A percentile compares a stretch with the other conserved stretches of the same genome.
Evolutionary conservation across 2,888 invertebrate species (phyloP).

Genomic region (Drosophila dives): DNA sequence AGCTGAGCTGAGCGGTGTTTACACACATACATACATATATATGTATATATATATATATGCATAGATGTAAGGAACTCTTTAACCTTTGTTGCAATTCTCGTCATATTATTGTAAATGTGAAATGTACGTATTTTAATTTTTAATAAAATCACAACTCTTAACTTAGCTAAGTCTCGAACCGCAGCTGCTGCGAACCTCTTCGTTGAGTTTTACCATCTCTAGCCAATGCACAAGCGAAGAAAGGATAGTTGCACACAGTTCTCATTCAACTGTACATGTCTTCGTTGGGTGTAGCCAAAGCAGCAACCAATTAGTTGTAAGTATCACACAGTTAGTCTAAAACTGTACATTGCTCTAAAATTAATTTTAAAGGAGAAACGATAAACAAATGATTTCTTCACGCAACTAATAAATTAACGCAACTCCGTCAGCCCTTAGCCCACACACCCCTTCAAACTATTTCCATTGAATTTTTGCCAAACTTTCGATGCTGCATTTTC

Average conservation of each 20-base stretch:
- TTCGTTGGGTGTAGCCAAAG: background rate
- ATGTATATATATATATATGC: slow-evolving; percentile 1
- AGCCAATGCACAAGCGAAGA: background rate
- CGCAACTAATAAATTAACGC: slow-evolving; percentile 76
- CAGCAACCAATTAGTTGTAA: background rate
- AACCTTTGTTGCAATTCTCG: slow-evolving; percentile 79
- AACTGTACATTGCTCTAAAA: background rate
- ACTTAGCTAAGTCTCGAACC: slow-evolving; percentile 39
- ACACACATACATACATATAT: background rate
- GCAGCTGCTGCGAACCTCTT: background rate
- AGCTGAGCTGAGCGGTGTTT: slow-evolving; percentile 24
- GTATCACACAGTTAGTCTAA: background rate
- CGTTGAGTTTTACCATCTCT: slow-evolving; percentile 7
- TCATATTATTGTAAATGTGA: slow-evolving; percentile 77
- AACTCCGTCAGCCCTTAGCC: slow-evolving; percentile 33
- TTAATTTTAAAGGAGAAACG: background rate
- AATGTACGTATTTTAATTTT: slow-evolving; percentile 61
- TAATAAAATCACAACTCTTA: slow-evolving; percentile 69
- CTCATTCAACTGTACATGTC: background rate
- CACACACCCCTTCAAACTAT: slow-evolving; percentile 9
- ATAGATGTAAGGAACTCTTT: slow-evolving; percentile 47
- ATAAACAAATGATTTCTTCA: slow-evolving; percentile 72
- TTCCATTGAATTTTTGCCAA: slow-evolving; percentile 61
- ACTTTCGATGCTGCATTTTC: slow-evolving; percentile 55
- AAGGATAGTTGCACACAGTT: too few species aligned